Base-by-base conservation (phyloP, 1,140 invertebrate genomes). In the Drosophila ironensis region DNA sequence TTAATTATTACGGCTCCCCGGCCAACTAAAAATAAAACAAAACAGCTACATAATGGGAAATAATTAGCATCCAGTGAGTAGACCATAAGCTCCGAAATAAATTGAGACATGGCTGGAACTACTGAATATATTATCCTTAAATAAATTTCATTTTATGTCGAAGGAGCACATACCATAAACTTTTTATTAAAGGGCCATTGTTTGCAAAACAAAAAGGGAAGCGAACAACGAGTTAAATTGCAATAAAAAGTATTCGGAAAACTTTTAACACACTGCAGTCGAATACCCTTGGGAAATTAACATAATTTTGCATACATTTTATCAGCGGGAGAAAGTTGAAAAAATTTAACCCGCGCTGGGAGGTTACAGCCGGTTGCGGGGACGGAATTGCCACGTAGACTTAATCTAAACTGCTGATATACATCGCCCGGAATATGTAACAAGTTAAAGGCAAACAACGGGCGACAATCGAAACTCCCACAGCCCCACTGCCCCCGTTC, bases 351-450 rank as follows among this genome's bases (percentile, higher is more conserved):
- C 56, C 24, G 25, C 5, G 28, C 12, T 30, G 3, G 12, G 4
- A 12, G 44, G 27, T 14, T 33, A 33, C 30, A 6, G 37, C 12
- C 3, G 12, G n/a, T 12, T 12, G 8, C 22, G 9, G 24, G 5
- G 19, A n/a, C 57, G 11, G 45, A 72, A 78, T 56, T 52, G 53
- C 50, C 59, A 46, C 38, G 41, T 69, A 45, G 28, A 61, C 57
- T 52, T 77, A 67, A 84, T 86, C 74, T 74, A 69, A 78, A 71
- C 70, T 60, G 54, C 64, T 70, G 78, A 84, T 84, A 78, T 56
- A 70, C 70, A 82, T 84, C 70, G 78, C 40, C 59, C 47, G 61
- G 80, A 86, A 84, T 86, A 86, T 86, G 74, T 78, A 84, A 86
- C 78, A 86, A 86, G 77, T 76, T 82, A 81, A 82, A 72, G 77